phyloP scores from a whole-genome alignment of 2,797 vertebrate species.

The Eulemur mongoz region DNA sequence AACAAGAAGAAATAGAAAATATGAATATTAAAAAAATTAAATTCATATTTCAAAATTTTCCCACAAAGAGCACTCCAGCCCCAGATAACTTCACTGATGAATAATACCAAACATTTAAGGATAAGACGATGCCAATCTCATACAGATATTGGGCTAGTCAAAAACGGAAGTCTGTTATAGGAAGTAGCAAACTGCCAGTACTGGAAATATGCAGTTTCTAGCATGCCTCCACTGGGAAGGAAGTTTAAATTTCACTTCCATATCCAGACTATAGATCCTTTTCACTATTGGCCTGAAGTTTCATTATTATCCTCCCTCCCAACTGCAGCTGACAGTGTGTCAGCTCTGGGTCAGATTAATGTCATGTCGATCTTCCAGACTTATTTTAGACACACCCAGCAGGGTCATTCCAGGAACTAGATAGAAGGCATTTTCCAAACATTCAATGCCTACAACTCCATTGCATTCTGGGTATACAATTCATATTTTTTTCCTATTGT shows the following conservation, averaged over 20 bases:
- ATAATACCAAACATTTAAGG: background rate
- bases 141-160: background rate
- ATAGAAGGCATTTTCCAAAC: background rate
- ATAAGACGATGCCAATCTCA: background rate
- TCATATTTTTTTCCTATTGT: background rate
- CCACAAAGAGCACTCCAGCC: constrained; percentile 42
- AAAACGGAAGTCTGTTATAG: background rate
- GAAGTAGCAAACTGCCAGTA: background rate
- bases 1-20: constrained; percentile 66
- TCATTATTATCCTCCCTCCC: background rate
- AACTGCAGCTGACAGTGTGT: background rate
- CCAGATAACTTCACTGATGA: constrained; percentile 26
- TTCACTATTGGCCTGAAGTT: background rate
- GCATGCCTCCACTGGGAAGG: background rate
- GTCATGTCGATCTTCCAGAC: background rate
- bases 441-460: background rate
- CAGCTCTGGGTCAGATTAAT: background rate
- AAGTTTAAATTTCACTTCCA: background rate
- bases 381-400: background rate
- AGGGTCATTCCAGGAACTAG: constrained; percentile 14
- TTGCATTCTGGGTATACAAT: constrained; percentile 2
- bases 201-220: constrained; percentile 14
- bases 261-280: background rate
- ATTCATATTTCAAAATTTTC: constrained; percentile 52
- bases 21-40: constrained; percentile 64